Percentiles rank a stretch among this genome's conserved stretches.
Evolutionary conservation across 2,888 invertebrate species (phyloP).

Genomic region (Lobophora halterata): DNA sequence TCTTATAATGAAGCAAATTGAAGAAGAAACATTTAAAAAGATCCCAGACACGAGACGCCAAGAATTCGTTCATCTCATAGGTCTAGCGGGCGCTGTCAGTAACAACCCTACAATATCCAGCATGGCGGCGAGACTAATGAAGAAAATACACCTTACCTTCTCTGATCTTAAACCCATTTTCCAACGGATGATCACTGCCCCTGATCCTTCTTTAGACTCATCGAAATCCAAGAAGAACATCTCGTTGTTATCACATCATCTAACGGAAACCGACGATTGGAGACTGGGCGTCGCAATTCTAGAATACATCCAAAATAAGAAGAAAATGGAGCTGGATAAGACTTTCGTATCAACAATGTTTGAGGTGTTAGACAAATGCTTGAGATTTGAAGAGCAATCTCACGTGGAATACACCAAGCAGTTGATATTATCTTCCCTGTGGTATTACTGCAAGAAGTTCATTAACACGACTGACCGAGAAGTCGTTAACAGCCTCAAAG

Average conservation of each 20-base stretch:
- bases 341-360: slow-evolving; percentile 88
- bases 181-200: slow-evolving; percentile 79
- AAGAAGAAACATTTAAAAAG: slow-evolving; percentile 75
- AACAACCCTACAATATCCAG: slow-evolving; percentile 82
- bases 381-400: slow-evolving; percentile 90
- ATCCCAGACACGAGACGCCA: slow-evolving; percentile 70
- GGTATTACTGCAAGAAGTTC: slow-evolving; percentile 85
- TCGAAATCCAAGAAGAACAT: slow-evolving; percentile 71
- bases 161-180: slow-evolving; percentile 81
- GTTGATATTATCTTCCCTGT: slow-evolving; percentile 87
- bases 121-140: slow-evolving; percentile 83
- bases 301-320: slow-evolving; percentile 92
- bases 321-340: slow-evolving; percentile 85
- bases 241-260: slow-evolving; percentile 78
- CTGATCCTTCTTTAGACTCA: slow-evolving; percentile 56
- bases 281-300: slow-evolving; percentile 88
- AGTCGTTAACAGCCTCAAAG: slow-evolving; percentile 67
- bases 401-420: slow-evolving; percentile 95
- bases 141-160: slow-evolving; percentile 84
- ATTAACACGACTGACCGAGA: slow-evolving; percentile 61
- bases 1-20: slow-evolving; percentile 80
- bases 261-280: slow-evolving; percentile 86
- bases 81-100: slow-evolving; percentile 78
- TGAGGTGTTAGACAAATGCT: slow-evolving; percentile 87
- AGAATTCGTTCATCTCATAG: slow-evolving; percentile 73